phyloP scores from a whole-genome alignment of 1,140 invertebrate genomes.

The Drosophila arizonae region DNA sequence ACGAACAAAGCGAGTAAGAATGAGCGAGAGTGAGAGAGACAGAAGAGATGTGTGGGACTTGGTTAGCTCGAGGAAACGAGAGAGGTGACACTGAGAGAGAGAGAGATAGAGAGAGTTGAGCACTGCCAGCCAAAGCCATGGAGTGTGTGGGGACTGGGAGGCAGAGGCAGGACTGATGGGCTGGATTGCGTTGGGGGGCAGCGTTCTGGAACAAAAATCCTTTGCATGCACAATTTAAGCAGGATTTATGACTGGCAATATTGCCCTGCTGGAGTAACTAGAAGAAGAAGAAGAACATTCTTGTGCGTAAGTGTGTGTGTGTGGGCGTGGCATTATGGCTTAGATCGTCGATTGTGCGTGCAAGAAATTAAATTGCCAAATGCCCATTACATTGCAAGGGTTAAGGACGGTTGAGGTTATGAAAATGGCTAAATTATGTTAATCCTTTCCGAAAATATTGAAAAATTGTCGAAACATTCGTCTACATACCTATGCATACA shows the following conservation, averaged over 20 bases:
- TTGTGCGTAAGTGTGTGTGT: neutral
- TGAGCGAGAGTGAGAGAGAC: neutral
- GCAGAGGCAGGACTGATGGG: neutral
- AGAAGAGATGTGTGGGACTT: too few relatives aligned
- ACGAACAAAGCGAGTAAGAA: constrained; percentile 37
- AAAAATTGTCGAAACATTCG: constrained; percentile 35
- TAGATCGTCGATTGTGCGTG: constrained; percentile 75
- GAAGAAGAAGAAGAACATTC: constrained; percentile 53
- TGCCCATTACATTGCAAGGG: constrained; percentile 71
- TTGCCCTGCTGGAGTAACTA: constrained; percentile 42
- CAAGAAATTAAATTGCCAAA: constrained; percentile 80
- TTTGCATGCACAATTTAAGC: constrained; percentile 81
- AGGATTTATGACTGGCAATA: constrained; percentile 81
- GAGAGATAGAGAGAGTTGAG: constrained; percentile 13
- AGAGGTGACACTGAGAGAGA: neutral
- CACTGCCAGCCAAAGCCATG: constrained; percentile 50
- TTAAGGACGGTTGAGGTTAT: constrained; percentile 68
- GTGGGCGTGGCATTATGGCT: constrained; percentile 40
- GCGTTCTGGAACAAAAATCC: constrained; percentile 80
- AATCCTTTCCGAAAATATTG: constrained; percentile 65
- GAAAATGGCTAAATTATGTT: constrained; percentile 75
- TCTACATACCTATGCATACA: too few relatives aligned
- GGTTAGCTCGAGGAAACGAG: too few relatives aligned
- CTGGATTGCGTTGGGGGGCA: constrained; percentile 34
- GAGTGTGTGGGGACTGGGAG: neutral